Evolutionary conservation across 1,140 invertebrate species (phyloP).

Genomic region (Caenorhabditis remanei): DNA sequence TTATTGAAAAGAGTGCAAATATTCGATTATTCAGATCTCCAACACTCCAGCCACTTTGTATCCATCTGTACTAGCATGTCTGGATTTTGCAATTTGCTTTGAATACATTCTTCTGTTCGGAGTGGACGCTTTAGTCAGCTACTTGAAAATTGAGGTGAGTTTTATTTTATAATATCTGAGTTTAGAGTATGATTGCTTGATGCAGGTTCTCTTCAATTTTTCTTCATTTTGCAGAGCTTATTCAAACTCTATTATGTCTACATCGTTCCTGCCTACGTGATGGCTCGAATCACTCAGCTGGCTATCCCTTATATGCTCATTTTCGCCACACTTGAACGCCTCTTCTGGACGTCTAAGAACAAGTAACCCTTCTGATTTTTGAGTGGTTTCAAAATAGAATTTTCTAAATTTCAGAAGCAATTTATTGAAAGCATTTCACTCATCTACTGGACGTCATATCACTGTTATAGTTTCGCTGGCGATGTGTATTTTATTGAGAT

Average conservation of each 20-base stretch:
- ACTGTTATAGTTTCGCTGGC: constrained; percentile 63
- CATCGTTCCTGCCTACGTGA: constrained; percentile 73
- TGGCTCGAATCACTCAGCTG: constrained; percentile 70
- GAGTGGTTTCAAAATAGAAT: constrained; percentile 19
- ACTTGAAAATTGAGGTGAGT: constrained; percentile 66
- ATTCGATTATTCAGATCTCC: constrained; percentile 6
- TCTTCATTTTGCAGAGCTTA: constrained; percentile 65
- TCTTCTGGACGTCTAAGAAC: constrained; percentile 70
- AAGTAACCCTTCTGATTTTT: constrained; percentile 37
- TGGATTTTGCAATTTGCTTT: constrained; percentile 72
- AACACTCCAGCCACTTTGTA: constrained; percentile 75
- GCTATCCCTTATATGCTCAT: constrained; percentile 76
- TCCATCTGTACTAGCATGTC: constrained; percentile 71
- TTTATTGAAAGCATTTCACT: constrained; percentile 63
- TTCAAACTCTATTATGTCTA: constrained; percentile 73
- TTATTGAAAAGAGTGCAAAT: not conserved
- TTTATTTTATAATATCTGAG: no score
- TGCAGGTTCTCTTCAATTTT: not conserved
- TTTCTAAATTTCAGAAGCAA: constrained; percentile 23
- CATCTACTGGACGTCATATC: constrained; percentile 62
- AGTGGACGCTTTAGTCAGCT: constrained; percentile 71
- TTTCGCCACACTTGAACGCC: constrained; percentile 74
- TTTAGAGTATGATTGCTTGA: no score
- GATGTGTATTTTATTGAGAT: constrained; percentile 65
- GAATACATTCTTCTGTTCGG: constrained; percentile 76